These are phyloP conservation scores for Prionailurus viverrinus DNA, from an alignment of 2,113 vertebrate species.

Conservation along the genomic window DNA sequence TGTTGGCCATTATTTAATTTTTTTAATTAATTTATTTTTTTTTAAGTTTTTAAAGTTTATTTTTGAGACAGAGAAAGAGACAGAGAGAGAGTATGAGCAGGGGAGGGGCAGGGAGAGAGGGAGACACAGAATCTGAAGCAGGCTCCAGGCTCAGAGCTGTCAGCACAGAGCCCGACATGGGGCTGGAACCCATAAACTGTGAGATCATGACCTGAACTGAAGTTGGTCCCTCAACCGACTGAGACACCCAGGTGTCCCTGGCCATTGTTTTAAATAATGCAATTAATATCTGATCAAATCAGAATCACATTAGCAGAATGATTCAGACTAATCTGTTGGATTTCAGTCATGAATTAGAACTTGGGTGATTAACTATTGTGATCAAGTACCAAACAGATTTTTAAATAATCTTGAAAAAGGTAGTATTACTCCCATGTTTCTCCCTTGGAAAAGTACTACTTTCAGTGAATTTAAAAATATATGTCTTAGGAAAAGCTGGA, in stretches of 20 bases:
- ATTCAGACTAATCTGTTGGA: background rate
- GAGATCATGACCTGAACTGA: too few relatives aligned
- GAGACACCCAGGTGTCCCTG: background rate
- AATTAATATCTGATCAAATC: background rate
- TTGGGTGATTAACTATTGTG: background rate
- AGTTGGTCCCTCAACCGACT: too few relatives aligned
- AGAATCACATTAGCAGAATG: background rate
- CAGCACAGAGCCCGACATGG: too few relatives aligned
- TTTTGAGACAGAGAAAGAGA: too few relatives aligned
- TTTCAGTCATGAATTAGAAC: background rate
- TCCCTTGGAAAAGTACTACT: background rate
- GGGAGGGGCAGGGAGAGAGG: too few relatives aligned
- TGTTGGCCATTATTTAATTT: background rate
- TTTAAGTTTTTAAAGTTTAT: too few relatives aligned
- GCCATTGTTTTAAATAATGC: background rate
- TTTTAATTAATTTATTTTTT: too few relatives aligned
- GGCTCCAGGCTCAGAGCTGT: too few relatives aligned
- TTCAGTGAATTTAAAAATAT: background rate
- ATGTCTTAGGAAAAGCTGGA: background rate
- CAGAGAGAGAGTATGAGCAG: too few relatives aligned
- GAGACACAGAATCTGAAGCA: too few relatives aligned
- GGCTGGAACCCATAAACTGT: too few relatives aligned
- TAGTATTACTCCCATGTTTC: background rate
- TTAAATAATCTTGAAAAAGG: background rate
- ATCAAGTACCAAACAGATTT: background rate